A percentile compares a stretch with the other conserved stretches of the same genome.
phyloP scores from a whole-genome alignment of 2,888 invertebrate genomes.

The Meiosimyza decipiens region DNA sequence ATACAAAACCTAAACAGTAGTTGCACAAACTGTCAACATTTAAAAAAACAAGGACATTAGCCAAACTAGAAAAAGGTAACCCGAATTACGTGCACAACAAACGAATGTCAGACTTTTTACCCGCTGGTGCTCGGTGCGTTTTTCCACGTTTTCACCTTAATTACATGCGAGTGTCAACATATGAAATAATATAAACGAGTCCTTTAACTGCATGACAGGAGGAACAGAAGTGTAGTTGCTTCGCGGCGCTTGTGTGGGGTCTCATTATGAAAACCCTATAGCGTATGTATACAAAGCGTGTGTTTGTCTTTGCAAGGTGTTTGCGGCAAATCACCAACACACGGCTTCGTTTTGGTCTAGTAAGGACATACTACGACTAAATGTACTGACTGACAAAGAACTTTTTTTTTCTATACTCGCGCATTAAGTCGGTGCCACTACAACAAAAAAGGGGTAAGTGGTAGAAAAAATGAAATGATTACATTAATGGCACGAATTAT shows the following conservation, averaged over 20 bases:
- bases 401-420: neutral
- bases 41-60: neutral
- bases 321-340: conserved; percentile 33
- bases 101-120: neutral
- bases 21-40: conserved; percentile 32
- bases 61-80: neutral
- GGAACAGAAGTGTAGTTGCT: neutral
- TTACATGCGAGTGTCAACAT: conserved; percentile 60
- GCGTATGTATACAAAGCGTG: too few relatives aligned
- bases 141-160: conserved; percentile 43
- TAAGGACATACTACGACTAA: conserved; percentile 3
- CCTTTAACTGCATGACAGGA: conserved; percentile 42
- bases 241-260: neutral
- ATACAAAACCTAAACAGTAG: conserved; percentile 22
- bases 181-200: conserved; percentile 56
- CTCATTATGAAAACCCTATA: neutral
- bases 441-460: conserved; percentile 32
- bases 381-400: neutral
- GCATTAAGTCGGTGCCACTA: neutral
- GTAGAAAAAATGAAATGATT: conserved; percentile 59
- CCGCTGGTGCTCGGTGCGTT: neutral
- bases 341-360: conserved; percentile 12
- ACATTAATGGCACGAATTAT: conserved; percentile 66
- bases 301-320: conserved; percentile 21
- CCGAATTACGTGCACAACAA: neutral